Conservation (phyloP, 53 echinoderm and acorn worm genomes). For the Actinopyga echinites region DNA sequence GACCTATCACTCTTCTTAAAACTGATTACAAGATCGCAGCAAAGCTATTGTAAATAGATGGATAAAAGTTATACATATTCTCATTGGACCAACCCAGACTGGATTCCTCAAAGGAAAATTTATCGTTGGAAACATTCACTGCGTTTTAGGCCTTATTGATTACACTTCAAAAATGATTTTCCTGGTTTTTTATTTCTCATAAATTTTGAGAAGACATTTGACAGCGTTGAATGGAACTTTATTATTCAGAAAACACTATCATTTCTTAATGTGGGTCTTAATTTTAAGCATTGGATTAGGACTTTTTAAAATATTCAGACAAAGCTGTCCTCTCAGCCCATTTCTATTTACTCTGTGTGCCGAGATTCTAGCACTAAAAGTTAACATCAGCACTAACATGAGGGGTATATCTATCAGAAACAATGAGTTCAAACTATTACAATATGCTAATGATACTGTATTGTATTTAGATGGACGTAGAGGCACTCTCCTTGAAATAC, state of each 20-base stretch:
- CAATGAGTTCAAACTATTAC: too few relatives aligned
- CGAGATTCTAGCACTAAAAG: too few relatives aligned
- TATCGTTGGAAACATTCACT: too few relatives aligned
- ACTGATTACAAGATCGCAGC: neutral
- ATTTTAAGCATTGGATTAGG: neutral
- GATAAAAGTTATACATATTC: neutral
- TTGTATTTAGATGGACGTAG: neutral
- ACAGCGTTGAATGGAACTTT: neutral
- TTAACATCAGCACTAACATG: neutral
- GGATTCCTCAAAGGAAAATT: too few relatives aligned
- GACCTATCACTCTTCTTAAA: too few relatives aligned
- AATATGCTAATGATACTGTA: too few relatives aligned
- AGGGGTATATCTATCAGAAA: too few relatives aligned
- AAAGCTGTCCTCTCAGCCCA: neutral
- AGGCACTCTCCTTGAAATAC: too few relatives aligned
- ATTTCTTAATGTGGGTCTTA: neutral
- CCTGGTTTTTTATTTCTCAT: neutral
- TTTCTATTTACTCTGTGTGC: neutral
- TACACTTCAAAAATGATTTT: neutral
- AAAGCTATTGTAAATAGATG: neutral
- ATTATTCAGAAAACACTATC: neutral
- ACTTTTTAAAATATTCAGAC: neutral
- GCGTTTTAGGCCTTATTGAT: neutral
- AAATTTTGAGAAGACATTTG: constrained; percentile 9
- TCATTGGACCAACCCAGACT: too few relatives aligned